Base-by-base conservation (phyloP, 2,797 vertebrate genomes). In the Ctenochaetus hawaiiensis region DNA sequence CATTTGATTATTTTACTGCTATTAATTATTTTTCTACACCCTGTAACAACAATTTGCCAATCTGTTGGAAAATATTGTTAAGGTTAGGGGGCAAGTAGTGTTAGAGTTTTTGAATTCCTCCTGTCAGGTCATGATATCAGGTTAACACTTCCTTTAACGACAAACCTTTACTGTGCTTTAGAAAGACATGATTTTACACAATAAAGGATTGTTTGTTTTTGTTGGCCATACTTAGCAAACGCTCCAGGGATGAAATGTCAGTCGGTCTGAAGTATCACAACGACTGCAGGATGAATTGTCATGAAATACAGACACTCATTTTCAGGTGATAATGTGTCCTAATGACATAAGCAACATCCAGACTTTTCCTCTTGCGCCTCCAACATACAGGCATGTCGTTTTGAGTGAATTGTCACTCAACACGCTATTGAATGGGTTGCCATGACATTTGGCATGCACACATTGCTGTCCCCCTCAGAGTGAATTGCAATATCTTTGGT, bases 61-160 rank as follows among this genome's bases (percentile, higher is more conserved):
- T 45, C 17, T 22, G 18, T 62, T 72, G 41, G 12, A 10, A 64
- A 67, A 48, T 52, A 17, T 34, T 44, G 30, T 60, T 22, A 17
- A 48, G 11, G n/a, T 30, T 47, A 39, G 4, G 1, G 4, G 54
- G 5, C 16, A 58, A 37, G 12, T 44, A 16, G 52, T 4, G 64
- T 11, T 45, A 57, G 26, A 59, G 26, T 48, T n/a, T 48, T 8
- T 34, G 13, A 67, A 61, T 62, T 57, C 23, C 61, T 75, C 12
- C 17, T 34, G 51, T 49, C 9, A 57, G 58, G 23, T 61, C 26
- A 48, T 0, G 4, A 11, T 63, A 53, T 69, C 34, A 60, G 8
- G 20, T 66, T 41, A 54, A 57, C 54, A 60, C 41, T 61, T 82
- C 43, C 62, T 67, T 74, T 17, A 8, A 52, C 30, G 54, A 75